Conservation (phyloP, 2,888 invertebrate genomes). For the Nebria brevicollis region DNA sequence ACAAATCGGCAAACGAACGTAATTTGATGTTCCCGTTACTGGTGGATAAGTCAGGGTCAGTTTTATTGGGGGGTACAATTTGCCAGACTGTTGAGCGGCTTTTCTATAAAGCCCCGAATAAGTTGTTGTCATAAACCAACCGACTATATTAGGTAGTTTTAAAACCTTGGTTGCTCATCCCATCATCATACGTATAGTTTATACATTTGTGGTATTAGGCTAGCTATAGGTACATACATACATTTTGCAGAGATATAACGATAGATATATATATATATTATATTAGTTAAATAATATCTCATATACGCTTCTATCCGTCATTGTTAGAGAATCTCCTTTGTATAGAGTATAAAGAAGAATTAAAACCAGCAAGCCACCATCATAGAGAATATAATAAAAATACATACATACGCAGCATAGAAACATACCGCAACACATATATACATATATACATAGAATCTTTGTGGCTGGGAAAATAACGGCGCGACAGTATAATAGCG, state of each 20-base stretch:
- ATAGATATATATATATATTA: too few species aligned
- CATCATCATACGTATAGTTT: neutral
- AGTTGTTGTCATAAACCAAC: neutral
- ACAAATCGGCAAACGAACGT: conserved; percentile 49
- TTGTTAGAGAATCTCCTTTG: too few species aligned
- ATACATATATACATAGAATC: neutral
- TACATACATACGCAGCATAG: conserved; percentile 29
- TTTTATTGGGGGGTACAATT: conserved; percentile 36
- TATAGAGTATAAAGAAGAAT: conserved; percentile 7
- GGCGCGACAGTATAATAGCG: conserved; percentile 62
- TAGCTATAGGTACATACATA: too few species aligned
- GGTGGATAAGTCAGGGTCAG: conserved; percentile 44
- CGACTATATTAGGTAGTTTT: neutral
- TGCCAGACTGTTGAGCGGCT: conserved; percentile 7
- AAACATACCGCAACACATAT: conserved; percentile 2
- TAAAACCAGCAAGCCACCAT: conserved; percentile 33
- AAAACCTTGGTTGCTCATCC: neutral
- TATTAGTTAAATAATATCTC: too few species aligned
- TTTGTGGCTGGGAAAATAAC: conserved; percentile 51
- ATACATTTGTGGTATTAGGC: too few species aligned
- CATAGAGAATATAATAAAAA: conserved; percentile 25
- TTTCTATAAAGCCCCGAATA: neutral
- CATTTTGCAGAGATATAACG: too few species aligned
- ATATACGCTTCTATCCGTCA: neutral
- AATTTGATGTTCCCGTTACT: conserved; percentile 51